Conservation (phyloP, 2,888 invertebrate genomes). For the Nephrotoma appendiculata region DNA sequence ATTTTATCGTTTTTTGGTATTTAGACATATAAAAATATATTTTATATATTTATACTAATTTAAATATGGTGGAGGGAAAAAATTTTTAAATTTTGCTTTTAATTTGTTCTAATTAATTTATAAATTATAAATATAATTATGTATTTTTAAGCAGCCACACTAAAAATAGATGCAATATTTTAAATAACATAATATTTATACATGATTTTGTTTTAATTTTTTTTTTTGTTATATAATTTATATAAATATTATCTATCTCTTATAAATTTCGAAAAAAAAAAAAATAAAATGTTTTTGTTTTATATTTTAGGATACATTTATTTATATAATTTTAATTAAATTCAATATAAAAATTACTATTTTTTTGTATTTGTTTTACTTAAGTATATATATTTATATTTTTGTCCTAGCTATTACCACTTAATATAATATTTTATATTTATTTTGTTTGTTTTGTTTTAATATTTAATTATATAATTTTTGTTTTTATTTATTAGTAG, state of each 20-base stretch:
- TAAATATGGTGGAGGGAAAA: background rate
- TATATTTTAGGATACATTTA: background rate
- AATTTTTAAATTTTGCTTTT: background rate
- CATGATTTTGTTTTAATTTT: too few species aligned
- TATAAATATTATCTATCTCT: background rate
- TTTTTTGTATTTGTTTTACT: background rate
- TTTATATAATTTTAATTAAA: background rate
- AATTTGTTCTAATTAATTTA: background rate
- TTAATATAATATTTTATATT: background rate
- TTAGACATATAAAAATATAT: background rate
- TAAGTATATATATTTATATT: background rate
- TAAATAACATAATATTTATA: background rate
- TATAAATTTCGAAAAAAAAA: background rate
- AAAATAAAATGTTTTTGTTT: background rate
- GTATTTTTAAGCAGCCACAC: background rate
- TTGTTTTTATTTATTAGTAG: background rate
- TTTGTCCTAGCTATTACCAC: background rate
- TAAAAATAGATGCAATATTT: background rate
- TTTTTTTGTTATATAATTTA: background rate
- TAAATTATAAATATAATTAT: background rate
- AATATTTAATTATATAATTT: background rate
- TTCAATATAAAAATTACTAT: background rate
- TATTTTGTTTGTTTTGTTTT: background rate
- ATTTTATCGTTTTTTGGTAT: background rate
- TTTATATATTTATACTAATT: background rate